Base-by-base conservation (phyloP, 2,797 vertebrate genomes). In the Dryobates pubescens region DNA sequence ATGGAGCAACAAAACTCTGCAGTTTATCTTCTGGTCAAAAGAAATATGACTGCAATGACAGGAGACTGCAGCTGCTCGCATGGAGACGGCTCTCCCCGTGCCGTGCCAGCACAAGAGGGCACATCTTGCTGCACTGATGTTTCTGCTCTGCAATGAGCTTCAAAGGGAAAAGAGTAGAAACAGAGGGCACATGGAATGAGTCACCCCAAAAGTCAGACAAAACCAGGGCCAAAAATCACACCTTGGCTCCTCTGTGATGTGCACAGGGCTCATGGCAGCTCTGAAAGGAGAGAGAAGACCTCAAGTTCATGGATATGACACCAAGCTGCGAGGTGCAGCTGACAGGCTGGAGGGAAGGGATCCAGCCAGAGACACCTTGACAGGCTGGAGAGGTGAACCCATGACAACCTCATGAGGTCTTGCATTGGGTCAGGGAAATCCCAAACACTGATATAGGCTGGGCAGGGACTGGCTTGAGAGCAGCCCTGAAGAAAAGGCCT, bases 61-160 rank as follows among this genome's bases (percentile, higher is more conserved):
- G 49, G 74, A 59, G 64, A 27, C 0, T 0, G 61, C 0, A 0
- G 34, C 32, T 23, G 32, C 43, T 80, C 5, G n/a, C 36, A 30
- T 10, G 71, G 57, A 24, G 67, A 73, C n/a, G 67, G 23, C 29
- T 91, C 20, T n/a, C n/a, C n/a, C n/a, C n/a, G n/a, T 0, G 49
- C 26, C 15, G 3, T 4, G 4, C 51, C 0, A 1, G 68, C 32
- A 72, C 26, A 10, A 16, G 23, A 19, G 76, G 56, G 70, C 49
- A 71, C 51, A 83, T 24, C 61, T 80, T 32, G 32, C 67, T 17
- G 9, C 0, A 0, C 53, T 16, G 61, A 27, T 6, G 26, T 5
- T 24, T 18, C 86, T 2, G 8, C 57, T 49, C 62, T 12, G 34
- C 2, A 0, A 9, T 1, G 61, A 53, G 54, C 19, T 30, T n/a